These are phyloP conservation scores for Zaprionus ghesquierei DNA, from an alignment of 1,140 invertebrate species.

Conservation along the genomic window DNA sequence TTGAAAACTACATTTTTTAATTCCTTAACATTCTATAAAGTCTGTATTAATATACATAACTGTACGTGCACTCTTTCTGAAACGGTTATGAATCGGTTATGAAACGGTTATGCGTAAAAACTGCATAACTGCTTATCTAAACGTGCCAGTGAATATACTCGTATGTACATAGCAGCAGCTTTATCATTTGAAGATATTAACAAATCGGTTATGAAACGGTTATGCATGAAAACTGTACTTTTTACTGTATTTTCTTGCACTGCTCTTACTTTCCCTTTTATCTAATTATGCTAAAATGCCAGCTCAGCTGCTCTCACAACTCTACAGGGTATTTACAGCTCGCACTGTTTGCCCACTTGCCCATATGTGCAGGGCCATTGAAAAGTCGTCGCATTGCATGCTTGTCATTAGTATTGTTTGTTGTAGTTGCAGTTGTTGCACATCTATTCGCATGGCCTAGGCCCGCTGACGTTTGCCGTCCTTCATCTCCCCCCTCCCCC, in stretches of 20 bases:
- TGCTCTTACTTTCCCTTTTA: background rate
- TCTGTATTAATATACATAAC: no score
- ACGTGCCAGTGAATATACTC: no score
- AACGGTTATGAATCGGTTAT: no score
- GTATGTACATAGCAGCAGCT: no score
- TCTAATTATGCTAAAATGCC: background rate
- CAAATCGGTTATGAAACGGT: background rate
- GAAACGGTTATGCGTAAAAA: background rate
- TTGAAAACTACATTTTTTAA: no score
- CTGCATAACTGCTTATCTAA: no score
- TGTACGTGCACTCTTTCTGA: no score
- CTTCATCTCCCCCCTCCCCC: background rate
- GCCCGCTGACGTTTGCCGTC: background rate
- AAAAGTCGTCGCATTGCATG: slow-evolving; percentile 33
- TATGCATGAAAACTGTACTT: background rate
- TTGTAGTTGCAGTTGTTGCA: slow-evolving; percentile 31
- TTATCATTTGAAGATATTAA: no score
- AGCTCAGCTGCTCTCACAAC: background rate
- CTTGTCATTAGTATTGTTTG: slow-evolving; percentile 48
- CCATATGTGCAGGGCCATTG: slow-evolving; percentile 14
- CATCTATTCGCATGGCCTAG: slow-evolving; percentile 8
- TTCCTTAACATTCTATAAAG: no score
- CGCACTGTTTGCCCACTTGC: slow-evolving; percentile 26
- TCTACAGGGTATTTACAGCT: background rate
- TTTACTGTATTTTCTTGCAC: background rate